phyloP scores from a whole-genome alignment of 2,888 invertebrate species.

The Epinotia demarniana region DNA sequence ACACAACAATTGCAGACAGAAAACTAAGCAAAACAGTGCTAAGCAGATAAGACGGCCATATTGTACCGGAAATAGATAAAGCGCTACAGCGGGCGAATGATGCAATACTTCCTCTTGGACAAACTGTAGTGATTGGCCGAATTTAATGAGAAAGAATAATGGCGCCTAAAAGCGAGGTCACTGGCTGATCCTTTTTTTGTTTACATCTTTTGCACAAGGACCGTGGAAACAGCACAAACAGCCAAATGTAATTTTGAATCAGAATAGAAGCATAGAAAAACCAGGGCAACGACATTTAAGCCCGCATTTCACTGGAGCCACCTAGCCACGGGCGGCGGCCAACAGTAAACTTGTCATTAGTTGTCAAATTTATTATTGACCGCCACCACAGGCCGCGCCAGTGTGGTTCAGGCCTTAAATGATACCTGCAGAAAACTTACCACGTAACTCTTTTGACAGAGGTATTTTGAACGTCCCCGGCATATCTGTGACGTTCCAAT shows the following conservation, averaged over 20 bases:
- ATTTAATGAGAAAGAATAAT: background rate
- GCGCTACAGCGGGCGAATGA: slow-evolving; percentile 40
- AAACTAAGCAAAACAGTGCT: slow-evolving; percentile 37
- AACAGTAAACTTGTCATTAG: too few species aligned
- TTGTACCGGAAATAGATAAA: slow-evolving; percentile 38
- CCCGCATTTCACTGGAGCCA: too few species aligned
- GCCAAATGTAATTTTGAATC: background rate
- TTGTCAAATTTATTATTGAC: too few species aligned
- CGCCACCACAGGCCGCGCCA: too few species aligned
- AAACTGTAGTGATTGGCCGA: slow-evolving; percentile 20
- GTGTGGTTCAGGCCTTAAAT: too few species aligned
- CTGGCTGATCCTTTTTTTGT: background rate
- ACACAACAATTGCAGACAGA: background rate
- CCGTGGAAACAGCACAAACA: slow-evolving; percentile 1
- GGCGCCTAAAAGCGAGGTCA: slow-evolving; percentile 17
- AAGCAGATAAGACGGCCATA: slow-evolving; percentile 36
- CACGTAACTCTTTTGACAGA: too few species aligned
- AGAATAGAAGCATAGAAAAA: background rate
- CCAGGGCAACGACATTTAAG: background rate
- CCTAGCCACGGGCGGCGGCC: too few species aligned
- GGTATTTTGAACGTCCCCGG: too few species aligned
- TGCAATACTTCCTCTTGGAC: slow-evolving; percentile 17
- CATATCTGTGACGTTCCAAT: background rate
- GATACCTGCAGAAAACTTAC: too few species aligned
- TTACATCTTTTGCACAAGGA: background rate